Evolutionary conservation across 2,797 vertebrate species (phyloP), one percentile per base, ranked within the genome.

Genomic region (Gouania willdenowi): DNA sequence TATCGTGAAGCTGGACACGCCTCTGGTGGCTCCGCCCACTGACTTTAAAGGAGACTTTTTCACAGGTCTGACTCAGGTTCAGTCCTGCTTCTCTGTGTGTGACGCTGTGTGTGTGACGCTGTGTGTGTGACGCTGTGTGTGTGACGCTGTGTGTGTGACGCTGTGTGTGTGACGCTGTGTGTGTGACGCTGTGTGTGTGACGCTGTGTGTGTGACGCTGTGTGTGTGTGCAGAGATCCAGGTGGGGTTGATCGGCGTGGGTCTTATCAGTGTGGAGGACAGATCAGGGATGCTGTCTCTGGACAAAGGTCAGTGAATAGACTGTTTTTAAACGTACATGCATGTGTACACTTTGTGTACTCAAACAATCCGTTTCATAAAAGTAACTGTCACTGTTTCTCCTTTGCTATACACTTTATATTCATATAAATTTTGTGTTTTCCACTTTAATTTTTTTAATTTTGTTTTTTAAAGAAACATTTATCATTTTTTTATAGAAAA

Each of bases 21-120:
- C 95, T 0, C 79, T 98, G 46, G 95, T 98, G 21, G 89, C 93
- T 0, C 92, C 96, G 0, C 94, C 96, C 43, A 82, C 90, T 20
- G 79, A 93, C 58, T 99, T 95, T 66, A 91, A 91, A 58, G 97
- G 97, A 33, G 94, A 98, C 79, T 99, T 99, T 79, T 99, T 97
- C 71, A 98, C 96, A 93, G 97, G 96, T 95, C 72, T 52, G 27
- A 41, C 17, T 7, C 96, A 93, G 97, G 96, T 95, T 72, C 52
- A 27, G 41, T 17, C 7, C 4, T 2, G 18, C 19, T 18, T 3
- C 18, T 19, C 18, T 19, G 18, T 19, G 6, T 19, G 18, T 26
- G 26, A 11, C 7, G 2, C 3, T 4, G 3, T 8, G 6, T 0
- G n/a, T 33, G 3, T 16, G 8, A 21, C 3, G 1, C 20, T 9